Conservation (phyloP, 2,113 vertebrate genomes). For the Lampris megalopsis region DNA sequence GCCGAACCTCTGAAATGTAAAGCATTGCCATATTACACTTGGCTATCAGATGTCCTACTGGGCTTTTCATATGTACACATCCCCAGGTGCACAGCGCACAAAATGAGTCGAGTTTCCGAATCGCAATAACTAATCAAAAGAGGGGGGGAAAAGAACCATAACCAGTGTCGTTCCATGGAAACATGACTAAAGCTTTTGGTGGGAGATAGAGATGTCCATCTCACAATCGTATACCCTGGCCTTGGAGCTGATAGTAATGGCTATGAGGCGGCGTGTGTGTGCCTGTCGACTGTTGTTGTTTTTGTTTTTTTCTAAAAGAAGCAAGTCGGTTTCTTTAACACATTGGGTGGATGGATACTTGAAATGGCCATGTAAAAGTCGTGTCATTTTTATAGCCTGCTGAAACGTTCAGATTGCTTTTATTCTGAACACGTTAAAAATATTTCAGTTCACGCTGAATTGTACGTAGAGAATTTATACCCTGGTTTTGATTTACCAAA, state of each 20-base stretch:
- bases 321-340: slow-evolving; percentile 28
- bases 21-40: slow-evolving; percentile 80
- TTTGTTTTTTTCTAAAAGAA: slow-evolving; percentile 45
- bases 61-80: slow-evolving; percentile 79
- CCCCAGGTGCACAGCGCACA: slow-evolving; percentile 72
- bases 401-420: slow-evolving; percentile 13
- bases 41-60: slow-evolving; percentile 78
- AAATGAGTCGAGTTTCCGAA: slow-evolving; percentile 72
- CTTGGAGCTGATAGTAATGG: slow-evolving; percentile 67
- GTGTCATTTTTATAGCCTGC: slow-evolving; percentile 22
- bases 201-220: slow-evolving; percentile 55
- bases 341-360: slow-evolving; percentile 32
- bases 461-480: too few relatives aligned
- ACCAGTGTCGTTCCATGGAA: slow-evolving; percentile 34
- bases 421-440: slow-evolving; percentile 11
- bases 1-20: slow-evolving; percentile 85
- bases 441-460: not conserved
- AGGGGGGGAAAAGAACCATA: slow-evolving; percentile 50
- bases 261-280: slow-evolving; percentile 24
- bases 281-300: slow-evolving; percentile 8
- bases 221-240: slow-evolving; percentile 65
- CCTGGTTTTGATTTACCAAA: slow-evolving; percentile 4
- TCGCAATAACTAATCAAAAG: slow-evolving; percentile 83
- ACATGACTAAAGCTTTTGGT: slow-evolving; percentile 56
- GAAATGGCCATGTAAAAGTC: slow-evolving; percentile 6